Percentiles rank a stretch among this genome's conserved stretches.
Evolutionary conservation across 1,140 invertebrate genomes (phyloP).

Genomic region (Solen grandis): DNA sequence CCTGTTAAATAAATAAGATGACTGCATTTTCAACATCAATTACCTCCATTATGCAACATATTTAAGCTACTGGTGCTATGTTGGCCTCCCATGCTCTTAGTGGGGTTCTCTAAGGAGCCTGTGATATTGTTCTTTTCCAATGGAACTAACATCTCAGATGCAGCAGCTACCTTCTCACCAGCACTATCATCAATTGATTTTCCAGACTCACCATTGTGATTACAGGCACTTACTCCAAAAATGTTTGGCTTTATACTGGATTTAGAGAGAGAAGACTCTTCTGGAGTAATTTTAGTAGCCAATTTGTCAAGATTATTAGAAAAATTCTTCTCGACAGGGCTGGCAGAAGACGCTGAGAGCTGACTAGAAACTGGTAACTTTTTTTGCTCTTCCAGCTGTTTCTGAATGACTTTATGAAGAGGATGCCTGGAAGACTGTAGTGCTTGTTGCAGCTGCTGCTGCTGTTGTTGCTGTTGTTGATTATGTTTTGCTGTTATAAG

Average conservation of each 20-base stretch:
- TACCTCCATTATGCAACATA: slow-evolving; percentile 42
- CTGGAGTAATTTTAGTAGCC: slow-evolving; percentile 18
- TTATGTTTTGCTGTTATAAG: slow-evolving; percentile 73
- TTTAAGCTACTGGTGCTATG: slow-evolving; percentile 14
- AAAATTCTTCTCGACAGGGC: background rate
- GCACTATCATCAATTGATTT: slow-evolving; percentile 1
- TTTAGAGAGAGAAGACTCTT: background rate
- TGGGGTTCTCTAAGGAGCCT: background rate
- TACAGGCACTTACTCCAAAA: background rate
- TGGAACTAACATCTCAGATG: too few species aligned
- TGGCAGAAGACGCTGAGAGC: background rate
- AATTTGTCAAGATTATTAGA: slow-evolving; percentile 67
- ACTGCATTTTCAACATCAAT: too few species aligned
- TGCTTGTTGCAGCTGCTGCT: slow-evolving; percentile 61
- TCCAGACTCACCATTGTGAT: background rate
- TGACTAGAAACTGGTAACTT: slow-evolving; percentile 36
- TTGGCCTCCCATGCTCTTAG: background rate
- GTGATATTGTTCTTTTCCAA: too few species aligned
- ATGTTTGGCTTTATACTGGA: slow-evolving; percentile 45
- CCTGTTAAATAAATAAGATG: too few species aligned
- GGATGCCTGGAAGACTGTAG: slow-evolving; percentile 28
- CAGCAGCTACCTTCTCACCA: background rate
- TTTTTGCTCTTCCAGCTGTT: slow-evolving; percentile 46
- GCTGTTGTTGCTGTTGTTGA: slow-evolving; percentile 73
- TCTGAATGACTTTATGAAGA: slow-evolving; percentile 49